A percentile compares a stretch with the other conserved stretches of the same genome.
Evolutionary conservation across 2,888 invertebrate genomes (phyloP).

Genomic region (Xylota segnis): DNA sequence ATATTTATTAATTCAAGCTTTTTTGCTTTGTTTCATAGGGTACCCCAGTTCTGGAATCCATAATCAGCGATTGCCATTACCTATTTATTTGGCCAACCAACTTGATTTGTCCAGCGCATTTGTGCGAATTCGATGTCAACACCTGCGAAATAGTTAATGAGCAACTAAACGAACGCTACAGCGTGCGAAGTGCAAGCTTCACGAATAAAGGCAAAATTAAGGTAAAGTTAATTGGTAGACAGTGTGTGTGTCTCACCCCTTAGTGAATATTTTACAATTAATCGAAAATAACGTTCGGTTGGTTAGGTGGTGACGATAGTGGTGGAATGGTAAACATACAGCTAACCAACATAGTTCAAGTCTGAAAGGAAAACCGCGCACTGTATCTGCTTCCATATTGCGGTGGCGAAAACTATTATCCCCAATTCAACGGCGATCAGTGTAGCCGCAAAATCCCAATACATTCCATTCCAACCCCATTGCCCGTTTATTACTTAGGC

Average conservation of each 20-base stretch:
- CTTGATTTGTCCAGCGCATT: conserved; percentile 83
- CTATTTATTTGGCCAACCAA: conserved; percentile 84
- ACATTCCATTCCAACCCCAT: conserved; percentile 58
- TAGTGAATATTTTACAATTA: conserved; percentile 46
- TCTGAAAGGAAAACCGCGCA: conserved; percentile 29
- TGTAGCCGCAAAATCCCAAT: conserved; percentile 63
- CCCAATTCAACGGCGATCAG: conserved; percentile 58
- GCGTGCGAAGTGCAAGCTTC: conserved; percentile 81
- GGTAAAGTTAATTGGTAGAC: conserved; percentile 78
- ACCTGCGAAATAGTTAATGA: conserved; percentile 83
- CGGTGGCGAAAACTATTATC: conserved; percentile 59
- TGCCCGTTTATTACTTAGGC: conserved; percentile 68
- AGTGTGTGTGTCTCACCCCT: background rate
- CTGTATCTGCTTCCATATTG: conserved; percentile 34
- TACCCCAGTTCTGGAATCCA: conserved; percentile 82
- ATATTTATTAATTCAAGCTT: conserved; percentile 64
- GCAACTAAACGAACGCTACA: conserved; percentile 80
- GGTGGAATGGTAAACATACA: conserved; percentile 31
- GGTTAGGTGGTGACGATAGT: background rate
- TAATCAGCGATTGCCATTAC: conserved; percentile 82
- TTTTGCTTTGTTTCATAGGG: conserved; percentile 79
- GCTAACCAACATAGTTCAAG: conserved; percentile 11
- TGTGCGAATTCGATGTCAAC: conserved; percentile 80
- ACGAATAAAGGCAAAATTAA: conserved; percentile 81
- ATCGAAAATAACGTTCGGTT: conserved; percentile 35